Percentiles rank a stretch among this genome's conserved stretches.
These are phyloP conservation scores for Scortum barcoo DNA, from an alignment of 2,113 vertebrate species.

Conservation along the genomic window DNA sequence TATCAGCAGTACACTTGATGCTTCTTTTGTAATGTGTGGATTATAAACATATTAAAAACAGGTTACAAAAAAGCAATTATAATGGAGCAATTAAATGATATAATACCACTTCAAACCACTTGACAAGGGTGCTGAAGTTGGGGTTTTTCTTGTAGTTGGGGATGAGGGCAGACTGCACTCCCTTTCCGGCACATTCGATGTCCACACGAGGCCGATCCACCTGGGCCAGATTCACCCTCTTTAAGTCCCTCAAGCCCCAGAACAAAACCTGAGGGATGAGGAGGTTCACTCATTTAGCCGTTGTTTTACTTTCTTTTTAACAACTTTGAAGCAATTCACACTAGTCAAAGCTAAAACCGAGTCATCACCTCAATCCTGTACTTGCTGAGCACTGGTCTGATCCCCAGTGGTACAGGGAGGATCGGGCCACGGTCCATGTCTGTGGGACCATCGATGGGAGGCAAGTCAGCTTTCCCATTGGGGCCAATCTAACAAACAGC, in stretches of 20 bases:
- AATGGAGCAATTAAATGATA: background rate
- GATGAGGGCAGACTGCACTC: conserved; percentile 94
- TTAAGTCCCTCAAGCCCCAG: conserved; percentile 97
- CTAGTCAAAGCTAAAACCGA: background rate
- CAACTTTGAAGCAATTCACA: background rate
- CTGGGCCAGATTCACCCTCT: conserved; percentile 96
- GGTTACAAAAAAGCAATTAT: background rate
- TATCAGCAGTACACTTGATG: too few relatives aligned
- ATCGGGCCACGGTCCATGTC: conserved; percentile 93
- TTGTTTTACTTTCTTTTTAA: background rate
- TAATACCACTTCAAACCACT: conserved; percentile 98
- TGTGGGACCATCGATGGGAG: conserved; percentile 90
- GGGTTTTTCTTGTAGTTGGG: conserved; percentile 99
- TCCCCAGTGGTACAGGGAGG: conserved; percentile 93
- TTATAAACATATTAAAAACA: background rate
- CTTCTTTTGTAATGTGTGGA: background rate
- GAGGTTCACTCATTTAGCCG: background rate
- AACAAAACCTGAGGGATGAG: conserved; percentile 89
- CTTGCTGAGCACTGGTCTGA: conserved; percentile 94
- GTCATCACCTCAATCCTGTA: conserved; percentile 93
- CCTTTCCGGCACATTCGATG: conserved; percentile 95
- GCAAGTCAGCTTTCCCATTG: conserved; percentile 92
- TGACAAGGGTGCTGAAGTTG: conserved; percentile 97
- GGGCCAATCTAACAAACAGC: conserved; percentile 87
- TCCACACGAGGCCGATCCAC: conserved; percentile 97